Evolutionary conservation across 1,140 invertebrate genomes (phyloP).

Genomic region (Drosophila asahinai): DNA sequence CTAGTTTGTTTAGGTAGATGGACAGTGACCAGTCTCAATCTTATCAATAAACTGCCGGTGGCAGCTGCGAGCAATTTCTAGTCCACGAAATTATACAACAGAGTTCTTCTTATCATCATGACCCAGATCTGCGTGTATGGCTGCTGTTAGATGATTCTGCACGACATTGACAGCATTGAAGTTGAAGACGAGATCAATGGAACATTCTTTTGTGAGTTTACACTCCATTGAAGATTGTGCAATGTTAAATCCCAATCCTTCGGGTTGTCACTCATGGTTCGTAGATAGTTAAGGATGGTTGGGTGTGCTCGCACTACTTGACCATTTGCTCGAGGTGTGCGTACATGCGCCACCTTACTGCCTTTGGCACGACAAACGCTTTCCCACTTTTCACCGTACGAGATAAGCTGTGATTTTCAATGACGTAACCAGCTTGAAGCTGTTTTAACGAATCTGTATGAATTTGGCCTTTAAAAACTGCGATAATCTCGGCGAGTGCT

Average conservation of each 20-base stretch:
- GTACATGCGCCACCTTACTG: slow-evolving; percentile 3
- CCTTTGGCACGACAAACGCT: not conserved
- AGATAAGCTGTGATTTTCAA: not conserved
- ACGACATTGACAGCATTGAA: slow-evolving; percentile 1
- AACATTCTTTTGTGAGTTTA: not conserved
- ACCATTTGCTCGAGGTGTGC: too few species aligned
- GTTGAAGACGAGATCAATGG: not conserved
- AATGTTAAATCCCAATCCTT: not conserved
- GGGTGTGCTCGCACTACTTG: not conserved
- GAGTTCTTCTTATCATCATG: not conserved
- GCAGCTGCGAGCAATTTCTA: too few species aligned
- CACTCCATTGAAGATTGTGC: not conserved
- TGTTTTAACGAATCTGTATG: not conserved
- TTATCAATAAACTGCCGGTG: too few species aligned
- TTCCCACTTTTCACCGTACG: not conserved
- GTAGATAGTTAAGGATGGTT: not conserved
- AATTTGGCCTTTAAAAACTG: not conserved
- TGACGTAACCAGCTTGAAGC: too few species aligned
- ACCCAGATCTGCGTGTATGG: not conserved
- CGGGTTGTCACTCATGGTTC: slow-evolving; percentile 3
- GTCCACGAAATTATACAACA: too few species aligned
- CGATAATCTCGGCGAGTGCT: not conserved
- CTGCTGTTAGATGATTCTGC: not conserved
- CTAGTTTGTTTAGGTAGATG: too few species aligned
- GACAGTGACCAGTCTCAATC: too few species aligned